A percentile compares a stretch with the other conserved stretches of the same genome.
Conservation (phyloP, 2,888 invertebrate species). For the Xanthia icteritia region DNA sequence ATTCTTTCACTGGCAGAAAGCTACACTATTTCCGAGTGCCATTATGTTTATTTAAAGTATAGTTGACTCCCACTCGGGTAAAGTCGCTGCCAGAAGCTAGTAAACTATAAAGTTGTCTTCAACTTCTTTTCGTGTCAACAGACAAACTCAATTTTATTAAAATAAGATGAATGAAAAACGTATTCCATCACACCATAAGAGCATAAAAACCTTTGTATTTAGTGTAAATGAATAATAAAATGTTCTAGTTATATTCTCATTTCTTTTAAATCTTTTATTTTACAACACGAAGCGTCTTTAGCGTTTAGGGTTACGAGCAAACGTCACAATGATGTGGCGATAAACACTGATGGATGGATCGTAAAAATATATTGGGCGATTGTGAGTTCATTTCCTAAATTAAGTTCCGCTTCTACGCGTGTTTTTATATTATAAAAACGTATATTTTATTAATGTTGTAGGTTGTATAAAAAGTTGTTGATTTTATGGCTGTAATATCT, state of each 20-base stretch:
- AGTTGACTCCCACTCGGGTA: no score
- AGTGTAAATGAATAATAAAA: constrained; percentile 61
- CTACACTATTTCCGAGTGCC: no score
- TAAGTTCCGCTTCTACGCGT: constrained; percentile 61
- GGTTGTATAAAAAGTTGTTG: constrained; percentile 16
- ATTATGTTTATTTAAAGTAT: no score
- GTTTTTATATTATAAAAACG: constrained; percentile 49
- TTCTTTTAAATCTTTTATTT: constrained; percentile 64
- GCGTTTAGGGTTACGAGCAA: constrained; percentile 68
- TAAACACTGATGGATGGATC: constrained; percentile 72
- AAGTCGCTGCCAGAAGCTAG: no score
- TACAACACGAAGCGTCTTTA: constrained; percentile 61
- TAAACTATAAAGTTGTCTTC: neutral
- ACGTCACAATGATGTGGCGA: constrained; percentile 67
- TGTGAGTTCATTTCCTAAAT: constrained; percentile 71
- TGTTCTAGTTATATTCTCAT: constrained; percentile 55
- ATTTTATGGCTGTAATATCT: constrained; percentile 14
- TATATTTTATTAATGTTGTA: constrained; percentile 40
- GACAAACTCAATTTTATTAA: neutral
- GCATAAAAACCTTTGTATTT: constrained; percentile 37
- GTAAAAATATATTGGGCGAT: constrained; percentile 73
- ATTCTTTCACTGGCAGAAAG: no score
- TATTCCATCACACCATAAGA: constrained; percentile 19
- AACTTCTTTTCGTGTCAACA: neutral
- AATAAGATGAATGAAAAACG: constrained; percentile 1